A percentile compares a stretch with the other conserved stretches of the same genome.
phyloP scores from a whole-genome alignment of 2,888 invertebrate species.

The Stegana nigrithorax region DNA sequence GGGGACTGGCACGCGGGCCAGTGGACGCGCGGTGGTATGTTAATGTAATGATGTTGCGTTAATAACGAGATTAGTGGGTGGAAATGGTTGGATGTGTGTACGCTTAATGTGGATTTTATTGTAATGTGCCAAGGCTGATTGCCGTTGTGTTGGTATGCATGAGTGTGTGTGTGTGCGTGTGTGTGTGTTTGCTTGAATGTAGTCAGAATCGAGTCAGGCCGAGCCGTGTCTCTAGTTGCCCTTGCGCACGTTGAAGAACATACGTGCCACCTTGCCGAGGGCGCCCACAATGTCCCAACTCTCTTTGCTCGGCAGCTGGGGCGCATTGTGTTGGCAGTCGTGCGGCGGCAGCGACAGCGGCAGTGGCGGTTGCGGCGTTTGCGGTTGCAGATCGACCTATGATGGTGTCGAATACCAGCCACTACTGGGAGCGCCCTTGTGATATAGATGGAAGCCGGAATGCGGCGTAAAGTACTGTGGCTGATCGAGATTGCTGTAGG shows the following conservation, averaged over 20 bases:
- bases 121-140: constrained; percentile 22
- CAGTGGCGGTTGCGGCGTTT: constrained; percentile 19
- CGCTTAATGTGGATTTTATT: constrained; percentile 34
- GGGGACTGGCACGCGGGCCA: background rate
- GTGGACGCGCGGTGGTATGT: constrained; percentile 1
- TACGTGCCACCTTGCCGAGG: constrained; percentile 60
- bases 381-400: constrained; percentile 69
- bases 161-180: too few species aligned
- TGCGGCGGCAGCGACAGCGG: constrained; percentile 22
- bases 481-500: constrained; percentile 77
- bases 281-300: constrained; percentile 63
- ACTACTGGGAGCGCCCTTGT: constrained; percentile 75
- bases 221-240: constrained; percentile 34
- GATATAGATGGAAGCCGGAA: constrained; percentile 90
- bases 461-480: constrained; percentile 86
- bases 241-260: constrained; percentile 62
- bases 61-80: constrained; percentile 29
- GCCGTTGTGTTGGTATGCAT: too few species aligned
- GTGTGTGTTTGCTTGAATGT: background rate
- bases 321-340: background rate
- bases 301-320: constrained; percentile 32
- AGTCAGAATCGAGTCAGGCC: background rate
- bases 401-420: constrained; percentile 85
- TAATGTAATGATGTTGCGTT: constrained; percentile 28
- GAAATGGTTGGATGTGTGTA: background rate